These are phyloP conservation scores for Thunnus thynnus DNA, from an alignment of 2,113 vertebrate genomes.

Conservation along the genomic window DNA sequence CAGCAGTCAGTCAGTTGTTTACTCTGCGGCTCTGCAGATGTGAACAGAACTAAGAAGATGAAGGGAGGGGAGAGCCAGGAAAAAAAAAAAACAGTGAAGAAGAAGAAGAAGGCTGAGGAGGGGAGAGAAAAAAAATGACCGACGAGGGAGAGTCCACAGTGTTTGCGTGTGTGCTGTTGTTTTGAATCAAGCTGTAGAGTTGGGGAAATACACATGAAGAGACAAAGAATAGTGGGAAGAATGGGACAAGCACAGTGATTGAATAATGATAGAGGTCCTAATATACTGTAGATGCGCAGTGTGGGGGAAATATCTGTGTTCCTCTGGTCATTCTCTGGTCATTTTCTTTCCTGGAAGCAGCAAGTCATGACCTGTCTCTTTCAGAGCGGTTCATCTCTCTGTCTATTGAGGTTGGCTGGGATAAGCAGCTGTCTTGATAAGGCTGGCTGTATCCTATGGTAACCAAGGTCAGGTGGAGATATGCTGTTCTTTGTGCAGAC, in stretches of 20 bases:
- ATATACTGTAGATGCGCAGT: slow-evolving; percentile 19
- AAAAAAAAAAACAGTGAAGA: neutral
- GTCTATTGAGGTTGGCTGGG: too few relatives aligned
- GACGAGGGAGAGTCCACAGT: neutral
- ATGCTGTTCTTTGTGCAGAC: too few relatives aligned
- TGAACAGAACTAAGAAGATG: slow-evolving; percentile 38
- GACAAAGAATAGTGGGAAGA: slow-evolving; percentile 8
- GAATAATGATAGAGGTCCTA: slow-evolving; percentile 31
- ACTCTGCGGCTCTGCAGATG: slow-evolving; percentile 48
- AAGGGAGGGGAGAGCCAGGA: slow-evolving; percentile 13
- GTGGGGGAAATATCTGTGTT: too few relatives aligned
- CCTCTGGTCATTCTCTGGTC: too few relatives aligned
- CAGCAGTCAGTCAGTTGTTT: slow-evolving; percentile 74
- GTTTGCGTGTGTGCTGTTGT: slow-evolving; percentile 5
- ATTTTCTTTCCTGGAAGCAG: too few relatives aligned
- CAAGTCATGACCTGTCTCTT: too few relatives aligned
- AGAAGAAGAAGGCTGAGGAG: neutral
- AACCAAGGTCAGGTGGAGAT: too few relatives aligned
- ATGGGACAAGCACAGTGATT: slow-evolving; percentile 24
- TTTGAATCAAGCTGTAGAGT: slow-evolving; percentile 10
- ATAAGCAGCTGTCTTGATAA: too few relatives aligned
- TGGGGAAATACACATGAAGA: neutral
- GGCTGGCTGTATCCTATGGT: too few relatives aligned
- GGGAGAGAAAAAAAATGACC: neutral
- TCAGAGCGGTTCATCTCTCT: too few relatives aligned